Percentiles rank a stretch among this genome's conserved stretches.
phyloP scores from a whole-genome alignment of 64 coral and sea anemone genomes.

The Stichodactyla helianthus region DNA sequence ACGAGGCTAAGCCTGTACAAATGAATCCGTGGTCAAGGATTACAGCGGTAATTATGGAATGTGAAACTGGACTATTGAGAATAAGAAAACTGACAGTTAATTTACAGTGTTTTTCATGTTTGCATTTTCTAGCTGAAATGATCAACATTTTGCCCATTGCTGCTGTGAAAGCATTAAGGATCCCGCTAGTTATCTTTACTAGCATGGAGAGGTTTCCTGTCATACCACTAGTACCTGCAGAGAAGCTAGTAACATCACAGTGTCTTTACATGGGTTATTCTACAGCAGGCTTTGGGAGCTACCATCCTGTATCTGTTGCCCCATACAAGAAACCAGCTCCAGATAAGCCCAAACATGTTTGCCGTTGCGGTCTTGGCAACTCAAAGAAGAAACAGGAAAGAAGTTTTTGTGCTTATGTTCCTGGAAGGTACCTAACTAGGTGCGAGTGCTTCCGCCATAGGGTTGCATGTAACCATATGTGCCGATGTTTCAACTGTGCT shows the following conservation, averaged over 20 bases:
- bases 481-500: slow-evolving; percentile 50
- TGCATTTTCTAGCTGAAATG: slow-evolving; percentile 52
- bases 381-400: slow-evolving; percentile 45
- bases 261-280: slow-evolving; percentile 48
- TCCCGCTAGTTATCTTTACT: slow-evolving; percentile 49
- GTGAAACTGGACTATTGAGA: background rate
- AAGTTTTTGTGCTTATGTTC: slow-evolving; percentile 43
- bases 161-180: slow-evolving; percentile 33
- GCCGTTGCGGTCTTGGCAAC: slow-evolving; percentile 52
- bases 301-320: slow-evolving; percentile 25
- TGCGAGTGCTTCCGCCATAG: slow-evolving; percentile 58
- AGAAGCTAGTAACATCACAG: slow-evolving; percentile 32
- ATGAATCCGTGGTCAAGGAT: no score
- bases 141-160: slow-evolving; percentile 59
- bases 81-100: background rate
- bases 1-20: no score
- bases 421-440: slow-evolving; percentile 47
- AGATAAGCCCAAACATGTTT: slow-evolving; percentile 43
- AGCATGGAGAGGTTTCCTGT: slow-evolving; percentile 52
- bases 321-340: background rate
- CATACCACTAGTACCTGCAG: slow-evolving; percentile 46
- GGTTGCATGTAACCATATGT: slow-evolving; percentile 38
- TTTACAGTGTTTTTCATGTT: background rate
- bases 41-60: no score
- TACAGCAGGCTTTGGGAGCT: slow-evolving; percentile 50